Conservation (phyloP, 2,113 vertebrate genomes). For the Deroptyus accipitrinus region DNA sequence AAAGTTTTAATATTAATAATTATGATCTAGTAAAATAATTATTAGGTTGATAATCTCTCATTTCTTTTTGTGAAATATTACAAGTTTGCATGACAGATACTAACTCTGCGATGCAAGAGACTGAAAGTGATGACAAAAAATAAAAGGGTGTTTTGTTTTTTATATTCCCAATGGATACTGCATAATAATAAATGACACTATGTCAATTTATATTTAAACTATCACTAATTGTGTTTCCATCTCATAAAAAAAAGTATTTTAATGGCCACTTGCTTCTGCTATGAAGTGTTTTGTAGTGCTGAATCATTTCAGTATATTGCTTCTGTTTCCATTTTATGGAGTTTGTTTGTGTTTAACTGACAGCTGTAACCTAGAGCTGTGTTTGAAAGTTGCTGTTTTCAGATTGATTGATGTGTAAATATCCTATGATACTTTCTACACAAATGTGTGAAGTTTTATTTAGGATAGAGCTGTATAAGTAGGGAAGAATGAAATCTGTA, state of each 20-base stretch:
- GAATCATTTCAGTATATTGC: background rate
- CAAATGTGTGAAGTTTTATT: conserved; percentile 27
- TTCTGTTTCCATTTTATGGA: background rate
- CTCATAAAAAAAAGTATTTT: background rate
- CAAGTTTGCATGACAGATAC: background rate
- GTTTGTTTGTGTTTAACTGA: background rate
- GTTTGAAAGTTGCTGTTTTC: conserved; percentile 18
- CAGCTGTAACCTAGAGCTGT: background rate
- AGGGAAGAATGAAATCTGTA: conserved; percentile 62
- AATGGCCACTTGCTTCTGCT: background rate
- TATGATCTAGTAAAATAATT: background rate
- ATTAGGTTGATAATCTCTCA: background rate
- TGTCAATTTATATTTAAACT: background rate
- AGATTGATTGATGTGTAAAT: conserved; percentile 1
- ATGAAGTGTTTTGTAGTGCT: background rate
- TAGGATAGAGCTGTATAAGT: conserved; percentile 29
- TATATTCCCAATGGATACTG: background rate
- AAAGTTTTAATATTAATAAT: background rate
- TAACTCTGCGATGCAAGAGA: background rate
- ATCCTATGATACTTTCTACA: background rate
- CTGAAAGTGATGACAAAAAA: background rate
- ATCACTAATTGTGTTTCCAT: background rate
- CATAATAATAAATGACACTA: background rate
- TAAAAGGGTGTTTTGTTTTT: background rate
- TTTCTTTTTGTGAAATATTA: background rate